Evolutionary conservation across 2,797 vertebrate species (phyloP), one percentile per base, ranked within the genome.

Genomic region (Thamnophis elegans): DNA sequence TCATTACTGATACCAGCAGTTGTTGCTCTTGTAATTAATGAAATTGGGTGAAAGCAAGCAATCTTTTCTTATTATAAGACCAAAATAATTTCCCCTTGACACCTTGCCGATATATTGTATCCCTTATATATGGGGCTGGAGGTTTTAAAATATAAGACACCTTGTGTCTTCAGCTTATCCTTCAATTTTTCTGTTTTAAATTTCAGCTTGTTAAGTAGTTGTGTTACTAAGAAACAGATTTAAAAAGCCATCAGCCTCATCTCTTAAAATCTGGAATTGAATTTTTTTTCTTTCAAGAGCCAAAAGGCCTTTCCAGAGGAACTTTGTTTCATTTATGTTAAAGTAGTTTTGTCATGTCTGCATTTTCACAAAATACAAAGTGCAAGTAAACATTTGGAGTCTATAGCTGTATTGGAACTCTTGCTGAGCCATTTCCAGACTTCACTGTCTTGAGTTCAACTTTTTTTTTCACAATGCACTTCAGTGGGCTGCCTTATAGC

Each of bases 401-500:
- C 56, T 62, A 73, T 86, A 86, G 3, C 2, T 56, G 42, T 1
- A n/a, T n/a, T 56, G 26, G 86, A 28, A 11, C 0, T 89, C 28
- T 2, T 92, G 9, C 56, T 91, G 20, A 85, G 11, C 56, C 90
- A 10, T 93, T 95, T 95, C 92, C 53, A 62, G 93, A 94, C 6
- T 56, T 60, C 89, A 85, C 1, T 28, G 8, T 18, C 47, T 53
- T 78, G 93, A 88, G 42, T 0, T 90, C 28, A 89, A 26, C 18
- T 13, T 36, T 85, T 96, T 18, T 92, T 20, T 87, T 55, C 56
- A 88, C 82, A 94, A 85, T 55, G 90, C 1, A 53, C 73, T 2
- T 22, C 91, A 32, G 12, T 0, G 36, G 87, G 10, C 55, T 42
- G 14, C 25, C 20, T 12, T 5, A 54, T 54, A 90, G 59, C 47